Conservation (phyloP, 2,888 invertebrate species). For the Hydrotaea cyrtoneurina region DNA sequence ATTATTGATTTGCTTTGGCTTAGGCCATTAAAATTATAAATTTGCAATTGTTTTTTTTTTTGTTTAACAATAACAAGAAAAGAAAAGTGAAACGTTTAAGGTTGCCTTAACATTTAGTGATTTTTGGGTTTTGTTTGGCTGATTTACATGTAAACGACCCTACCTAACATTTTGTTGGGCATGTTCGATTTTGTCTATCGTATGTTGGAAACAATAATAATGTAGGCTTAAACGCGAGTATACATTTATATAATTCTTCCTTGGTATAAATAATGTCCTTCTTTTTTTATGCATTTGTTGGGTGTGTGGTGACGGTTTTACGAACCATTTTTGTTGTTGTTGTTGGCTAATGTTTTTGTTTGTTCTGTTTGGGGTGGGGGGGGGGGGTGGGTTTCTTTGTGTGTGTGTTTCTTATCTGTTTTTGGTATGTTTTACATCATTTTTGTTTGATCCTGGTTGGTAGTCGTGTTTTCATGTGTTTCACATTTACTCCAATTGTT, state of each 20-base stretch:
- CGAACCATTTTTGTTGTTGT: not conserved
- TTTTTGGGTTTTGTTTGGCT: not conserved
- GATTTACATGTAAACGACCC: not conserved
- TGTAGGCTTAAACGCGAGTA: not conserved
- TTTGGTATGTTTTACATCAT: constrained; percentile 38
- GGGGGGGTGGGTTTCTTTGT: too few species aligned
- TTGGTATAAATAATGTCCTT: not conserved
- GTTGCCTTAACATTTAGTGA: constrained; percentile 56
- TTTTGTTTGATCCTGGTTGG: constrained; percentile 60
- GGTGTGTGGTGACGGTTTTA: not conserved
- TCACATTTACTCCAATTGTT: constrained; percentile 92
- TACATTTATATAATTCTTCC: not conserved
- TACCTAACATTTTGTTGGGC: constrained; percentile 42
- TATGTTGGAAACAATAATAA: not conserved
- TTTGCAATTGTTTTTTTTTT: not conserved
- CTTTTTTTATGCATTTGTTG: not conserved
- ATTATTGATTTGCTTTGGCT: constrained; percentile 1
- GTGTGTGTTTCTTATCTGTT: constrained; percentile 65
- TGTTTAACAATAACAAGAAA: not conserved
- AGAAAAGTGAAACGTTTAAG: constrained; percentile 15
- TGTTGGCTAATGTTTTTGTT: constrained; percentile 2
- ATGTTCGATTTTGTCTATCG: constrained; percentile 19
- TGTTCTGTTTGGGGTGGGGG: constrained; percentile 69
- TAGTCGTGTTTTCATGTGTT: constrained; percentile 48
- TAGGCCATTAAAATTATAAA: not conserved